phyloP scores from a whole-genome alignment of 2,888 invertebrate genomes.

The Hanleya hanleyi region DNA sequence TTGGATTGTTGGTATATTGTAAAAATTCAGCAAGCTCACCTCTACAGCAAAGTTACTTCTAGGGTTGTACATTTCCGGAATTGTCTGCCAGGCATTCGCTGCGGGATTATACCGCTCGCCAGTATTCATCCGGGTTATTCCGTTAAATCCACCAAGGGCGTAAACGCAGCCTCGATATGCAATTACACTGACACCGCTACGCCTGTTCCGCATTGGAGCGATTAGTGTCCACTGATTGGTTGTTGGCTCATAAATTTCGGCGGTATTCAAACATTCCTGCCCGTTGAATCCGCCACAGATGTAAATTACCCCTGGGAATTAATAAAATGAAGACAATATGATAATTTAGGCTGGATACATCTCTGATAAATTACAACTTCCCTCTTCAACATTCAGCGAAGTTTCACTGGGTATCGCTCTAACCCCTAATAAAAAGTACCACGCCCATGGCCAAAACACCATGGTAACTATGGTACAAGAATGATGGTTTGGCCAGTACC shows the following conservation, averaged over 20 bases:
- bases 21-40: no score
- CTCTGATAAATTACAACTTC: no score
- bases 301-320: constrained; percentile 70
- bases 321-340: no score
- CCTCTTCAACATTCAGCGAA: no score
- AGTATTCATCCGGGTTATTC: constrained; percentile 90
- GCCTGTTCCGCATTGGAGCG: constrained; percentile 84
- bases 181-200: constrained; percentile 94
- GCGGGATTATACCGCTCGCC: constrained; percentile 80
- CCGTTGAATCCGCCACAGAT: constrained; percentile 74
- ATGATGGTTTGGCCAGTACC: no score
- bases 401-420: no score
- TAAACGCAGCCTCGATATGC: constrained; percentile 86
- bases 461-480: no score
- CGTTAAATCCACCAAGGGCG: constrained; percentile 88
- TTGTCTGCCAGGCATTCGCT: constrained; percentile 78
- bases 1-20: no score
- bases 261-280: constrained; percentile 71
- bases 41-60: constrained; percentile 73
- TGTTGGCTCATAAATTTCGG: constrained; percentile 68
- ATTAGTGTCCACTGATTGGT: constrained; percentile 72
- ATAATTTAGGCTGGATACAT: no score
- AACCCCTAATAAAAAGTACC: no score
- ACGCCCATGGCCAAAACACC: no score
- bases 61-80: constrained; percentile 72